Evolutionary conservation across 2,113 vertebrate genomes (phyloP), one percentile per base, ranked within the genome.

Genomic region (Vulpes ferrilata): DNA sequence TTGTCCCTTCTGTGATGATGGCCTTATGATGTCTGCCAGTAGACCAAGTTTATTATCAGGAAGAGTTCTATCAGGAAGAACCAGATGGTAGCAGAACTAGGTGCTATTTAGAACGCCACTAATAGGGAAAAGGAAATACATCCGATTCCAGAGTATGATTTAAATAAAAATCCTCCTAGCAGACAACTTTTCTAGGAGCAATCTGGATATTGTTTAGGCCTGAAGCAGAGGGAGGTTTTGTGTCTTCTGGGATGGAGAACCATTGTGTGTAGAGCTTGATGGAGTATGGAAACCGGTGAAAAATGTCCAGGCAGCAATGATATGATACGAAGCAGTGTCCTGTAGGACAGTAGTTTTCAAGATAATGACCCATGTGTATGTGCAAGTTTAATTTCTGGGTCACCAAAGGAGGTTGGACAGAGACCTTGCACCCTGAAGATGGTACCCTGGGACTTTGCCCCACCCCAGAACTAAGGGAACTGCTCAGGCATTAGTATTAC

Each of bases 51-150:
- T 59, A 38, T 59, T 84, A 51, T 69, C 57, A 62, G 53, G n/a
- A 84, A 60, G 11, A 81, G 82, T 84, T 60, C 92, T 90, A 92
- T 38, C 32, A 74, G 90, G 69, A 96, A 93, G 74, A 83, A 89
- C 71, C 59, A 93, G 51, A 16, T 35, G n/a, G 76, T 65, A 67
- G 65, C n/a, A 88, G 90, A 87, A 64, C 53, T 89, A 85, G 55
- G 71, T 87, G 19, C 73, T 95, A 8, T 94, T 90, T 89, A 65
- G 76, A 95, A 94, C 53, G 48, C 57, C 23, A 59, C 30, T 91
- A 43, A 38, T 67, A 9, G 57, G 73, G 32, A 30, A 11, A 30
- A 51, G 43, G 23, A 55, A 71, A 16, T 73, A 19, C 7, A 65
- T 71, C 86, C 67, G 23, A 85, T 86, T 93, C 59, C 55, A 92